These are phyloP conservation scores for Noctua janthina DNA, from an alignment of 2,888 invertebrate genomes.

Conservation along the genomic window DNA sequence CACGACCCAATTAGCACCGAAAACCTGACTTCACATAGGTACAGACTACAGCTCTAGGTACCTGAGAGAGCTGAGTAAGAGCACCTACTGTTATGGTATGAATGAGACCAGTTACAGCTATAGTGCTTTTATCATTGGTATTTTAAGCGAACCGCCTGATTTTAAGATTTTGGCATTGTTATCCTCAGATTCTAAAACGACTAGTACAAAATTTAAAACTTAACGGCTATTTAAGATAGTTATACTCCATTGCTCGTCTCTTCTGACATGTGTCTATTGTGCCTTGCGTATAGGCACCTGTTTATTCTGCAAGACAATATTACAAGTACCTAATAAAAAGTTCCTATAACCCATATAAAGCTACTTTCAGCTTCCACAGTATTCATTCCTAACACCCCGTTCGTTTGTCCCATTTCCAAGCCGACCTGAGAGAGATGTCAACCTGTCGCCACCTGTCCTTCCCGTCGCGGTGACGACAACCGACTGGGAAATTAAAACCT, in stretches of 20 bases:
- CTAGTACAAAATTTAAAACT: neutral
- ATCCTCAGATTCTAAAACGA: neutral
- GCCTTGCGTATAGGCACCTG: neutral
- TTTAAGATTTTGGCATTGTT: neutral
- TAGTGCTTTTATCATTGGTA: neutral
- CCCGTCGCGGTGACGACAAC: slow-evolving; percentile 57
- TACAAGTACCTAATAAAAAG: neutral
- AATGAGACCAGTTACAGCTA: neutral
- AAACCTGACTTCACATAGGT: slow-evolving; percentile 24
- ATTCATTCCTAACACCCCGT: slow-evolving; percentile 19
- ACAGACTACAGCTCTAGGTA: neutral
- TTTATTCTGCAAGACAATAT: neutral
- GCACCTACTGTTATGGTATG: neutral
- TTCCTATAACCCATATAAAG: slow-evolving; percentile 10
- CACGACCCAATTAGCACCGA: slow-evolving; percentile 57
- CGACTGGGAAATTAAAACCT: slow-evolving; percentile 76
- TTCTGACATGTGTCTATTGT: neutral
- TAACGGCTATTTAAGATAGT: neutral
- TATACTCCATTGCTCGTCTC: neutral
- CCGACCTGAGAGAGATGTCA: slow-evolving; percentile 64
- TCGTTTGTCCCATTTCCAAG: slow-evolving; percentile 51
- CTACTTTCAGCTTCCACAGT: slow-evolving; percentile 38
- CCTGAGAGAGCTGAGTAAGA: slow-evolving; percentile 11
- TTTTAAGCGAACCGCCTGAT: neutral
- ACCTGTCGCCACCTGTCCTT: slow-evolving; percentile 70